phyloP scores from a whole-genome alignment of 2,797 vertebrate species.

The Microctenopoma steveboyesi region DNA sequence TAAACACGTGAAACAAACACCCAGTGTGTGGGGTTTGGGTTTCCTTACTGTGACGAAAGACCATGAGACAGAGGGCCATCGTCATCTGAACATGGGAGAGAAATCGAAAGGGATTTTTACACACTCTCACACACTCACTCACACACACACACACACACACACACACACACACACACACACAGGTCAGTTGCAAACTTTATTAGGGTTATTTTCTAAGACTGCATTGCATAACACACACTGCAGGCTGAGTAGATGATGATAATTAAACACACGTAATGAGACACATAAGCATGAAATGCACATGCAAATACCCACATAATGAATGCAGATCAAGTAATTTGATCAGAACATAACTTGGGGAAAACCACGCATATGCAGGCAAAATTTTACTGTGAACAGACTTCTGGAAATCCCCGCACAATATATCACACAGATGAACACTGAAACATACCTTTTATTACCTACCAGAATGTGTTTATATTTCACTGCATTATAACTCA shows the following conservation, averaged over 20 bases:
- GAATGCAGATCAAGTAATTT: conserved; percentile 21
- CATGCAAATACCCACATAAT: conserved; percentile 29
- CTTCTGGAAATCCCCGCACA: conserved; percentile 66
- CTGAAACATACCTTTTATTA: conserved; percentile 8
- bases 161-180: too few relatives aligned
- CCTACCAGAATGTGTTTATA: not conserved
- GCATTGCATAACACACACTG: not conserved
- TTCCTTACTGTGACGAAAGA: conserved; percentile 66
- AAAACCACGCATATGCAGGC: conserved; percentile 21
- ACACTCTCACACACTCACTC: not conserved
- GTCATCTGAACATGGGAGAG: conserved; percentile 67
- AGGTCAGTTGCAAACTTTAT: not conserved
- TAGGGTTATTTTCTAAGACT: not conserved
- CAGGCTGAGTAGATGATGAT: conserved; percentile 9
- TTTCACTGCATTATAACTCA: too few relatives aligned
- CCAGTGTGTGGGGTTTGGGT: conserved; percentile 54
- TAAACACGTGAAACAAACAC: conserved; percentile 78
- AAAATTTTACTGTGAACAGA: conserved; percentile 47
- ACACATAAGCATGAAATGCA: not conserved
- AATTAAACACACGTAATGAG: not conserved
- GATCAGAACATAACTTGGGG: conserved; percentile 30
- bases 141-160: not conserved
- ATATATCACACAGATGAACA: conserved; percentile 2
- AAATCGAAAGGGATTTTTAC: conserved; percentile 34
- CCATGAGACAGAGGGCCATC: conserved; percentile 43